Evolutionary conservation across 2,888 invertebrate species (phyloP).

Genomic region (Alloscopus bannaensis): DNA sequence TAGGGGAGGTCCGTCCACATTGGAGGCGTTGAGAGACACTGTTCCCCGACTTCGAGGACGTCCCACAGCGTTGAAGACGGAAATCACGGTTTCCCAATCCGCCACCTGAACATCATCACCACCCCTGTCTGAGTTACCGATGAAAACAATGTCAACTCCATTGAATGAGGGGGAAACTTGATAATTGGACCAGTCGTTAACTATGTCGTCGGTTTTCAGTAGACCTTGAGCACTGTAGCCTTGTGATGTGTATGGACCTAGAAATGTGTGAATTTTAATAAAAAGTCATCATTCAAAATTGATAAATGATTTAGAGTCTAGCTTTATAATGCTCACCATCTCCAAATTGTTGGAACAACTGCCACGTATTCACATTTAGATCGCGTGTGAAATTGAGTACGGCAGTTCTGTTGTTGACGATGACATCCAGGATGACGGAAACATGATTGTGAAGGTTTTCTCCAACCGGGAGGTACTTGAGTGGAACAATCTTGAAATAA

Average conservation of each 20-base stretch:
- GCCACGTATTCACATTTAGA: slow-evolving; percentile 32
- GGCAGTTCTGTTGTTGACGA: slow-evolving; percentile 32
- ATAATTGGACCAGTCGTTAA: not conserved
- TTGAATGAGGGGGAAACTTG: not conserved
- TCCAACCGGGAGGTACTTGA: slow-evolving; percentile 54
- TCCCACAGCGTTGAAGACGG: not conserved
- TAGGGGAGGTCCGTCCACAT: slow-evolving; percentile 4
- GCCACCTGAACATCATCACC: not conserved
- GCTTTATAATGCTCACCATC: slow-evolving; percentile 27
- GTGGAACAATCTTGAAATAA: not conserved
- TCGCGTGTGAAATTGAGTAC: slow-evolving; percentile 20
- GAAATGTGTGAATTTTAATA: not conserved
- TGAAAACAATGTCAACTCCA: not conserved
- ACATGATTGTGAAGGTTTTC: slow-evolving; percentile 50
- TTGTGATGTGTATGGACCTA: not conserved
- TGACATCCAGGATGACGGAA: slow-evolving; percentile 5
- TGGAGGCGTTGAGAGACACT: not conserved
- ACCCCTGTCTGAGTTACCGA: not conserved
- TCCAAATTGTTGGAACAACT: slow-evolving; percentile 6
- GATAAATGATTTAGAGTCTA: too few relatives aligned
- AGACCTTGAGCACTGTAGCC: not conserved
- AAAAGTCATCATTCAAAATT: too few relatives aligned
- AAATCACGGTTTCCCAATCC: not conserved
- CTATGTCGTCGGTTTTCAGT: not conserved
- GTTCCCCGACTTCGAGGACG: slow-evolving; percentile 13